phyloP scores from a whole-genome alignment of 2,113 vertebrate genomes.

The Coturnix japonica region DNA sequence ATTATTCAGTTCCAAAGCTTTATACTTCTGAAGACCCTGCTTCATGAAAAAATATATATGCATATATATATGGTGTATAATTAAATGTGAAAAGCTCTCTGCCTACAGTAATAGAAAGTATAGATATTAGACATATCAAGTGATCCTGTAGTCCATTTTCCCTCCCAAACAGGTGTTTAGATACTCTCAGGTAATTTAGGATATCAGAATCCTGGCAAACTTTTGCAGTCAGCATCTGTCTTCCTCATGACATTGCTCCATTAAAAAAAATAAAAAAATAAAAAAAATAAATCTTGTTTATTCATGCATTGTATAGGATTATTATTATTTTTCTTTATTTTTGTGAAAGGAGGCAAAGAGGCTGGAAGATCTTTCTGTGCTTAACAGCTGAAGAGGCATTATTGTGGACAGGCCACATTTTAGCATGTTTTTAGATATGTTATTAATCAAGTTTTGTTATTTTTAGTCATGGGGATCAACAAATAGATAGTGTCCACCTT shows the following conservation, averaged over 20 bases:
- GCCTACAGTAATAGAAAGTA: background rate
- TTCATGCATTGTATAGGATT: background rate
- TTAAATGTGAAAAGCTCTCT: background rate
- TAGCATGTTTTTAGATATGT: background rate
- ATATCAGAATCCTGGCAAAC: background rate
- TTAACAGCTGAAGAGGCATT: background rate
- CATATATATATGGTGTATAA: background rate
- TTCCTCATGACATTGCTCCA: background rate
- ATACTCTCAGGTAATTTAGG: background rate
- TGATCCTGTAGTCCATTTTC: background rate
- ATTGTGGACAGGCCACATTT: background rate
- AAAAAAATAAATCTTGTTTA: background rate
- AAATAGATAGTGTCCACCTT: background rate
- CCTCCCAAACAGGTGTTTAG: accelerated
- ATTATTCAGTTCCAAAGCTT: background rate
- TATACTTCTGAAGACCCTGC: background rate
- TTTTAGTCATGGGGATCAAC: background rate
- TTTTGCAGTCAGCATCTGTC: background rate
- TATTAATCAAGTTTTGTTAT: background rate
- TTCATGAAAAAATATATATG: background rate
- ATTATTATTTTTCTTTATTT: background rate
- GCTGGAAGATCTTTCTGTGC: background rate
- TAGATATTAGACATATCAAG: background rate
- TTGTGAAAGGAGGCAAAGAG: background rate
- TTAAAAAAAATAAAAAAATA: background rate